Evolutionary conservation across 2,113 vertebrate species (phyloP).

Genomic region (Rhineura floridana): DNA sequence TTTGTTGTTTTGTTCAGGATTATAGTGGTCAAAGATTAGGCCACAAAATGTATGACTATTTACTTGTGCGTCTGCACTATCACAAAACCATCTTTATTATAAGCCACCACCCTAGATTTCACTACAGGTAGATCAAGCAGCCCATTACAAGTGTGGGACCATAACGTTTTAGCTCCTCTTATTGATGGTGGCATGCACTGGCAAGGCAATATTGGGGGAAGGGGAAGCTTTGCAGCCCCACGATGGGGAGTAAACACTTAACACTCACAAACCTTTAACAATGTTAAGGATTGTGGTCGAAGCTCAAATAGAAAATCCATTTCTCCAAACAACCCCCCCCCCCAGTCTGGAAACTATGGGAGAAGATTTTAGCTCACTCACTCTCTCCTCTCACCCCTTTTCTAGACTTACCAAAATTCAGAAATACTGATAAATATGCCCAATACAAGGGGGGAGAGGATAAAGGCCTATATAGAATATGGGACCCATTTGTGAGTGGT

Average conservation of each 20-base stretch:
- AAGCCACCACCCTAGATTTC: slow-evolving; percentile 38
- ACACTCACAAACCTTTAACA: background rate
- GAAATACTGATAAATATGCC: too few relatives aligned
- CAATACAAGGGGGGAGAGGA: too few relatives aligned
- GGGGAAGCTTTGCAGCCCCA: background rate
- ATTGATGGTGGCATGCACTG: background rate
- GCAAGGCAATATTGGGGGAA: background rate
- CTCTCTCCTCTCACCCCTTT: too few relatives aligned
- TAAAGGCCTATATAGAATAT: too few relatives aligned
- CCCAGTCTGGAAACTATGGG: too few relatives aligned
- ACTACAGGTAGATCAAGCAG: slow-evolving; percentile 46
- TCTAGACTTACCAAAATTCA: too few relatives aligned
- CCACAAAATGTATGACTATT: background rate
- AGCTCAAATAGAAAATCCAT: too few relatives aligned
- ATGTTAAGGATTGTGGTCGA: too few relatives aligned
- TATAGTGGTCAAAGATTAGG: fast-evolving
- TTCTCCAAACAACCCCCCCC: too few relatives aligned
- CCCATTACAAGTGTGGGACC: background rate
- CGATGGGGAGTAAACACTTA: background rate
- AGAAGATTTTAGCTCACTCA: too few relatives aligned
- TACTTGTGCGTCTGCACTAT: background rate
- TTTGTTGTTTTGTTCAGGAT: background rate
- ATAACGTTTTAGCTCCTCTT: background rate
- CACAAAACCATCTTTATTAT: background rate
- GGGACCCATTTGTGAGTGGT: too few relatives aligned